Percentiles rank a stretch among this genome's conserved stretches.
These are phyloP conservation scores for Babylonia areolata DNA, from an alignment of 1,140 invertebrate genomes.

Conservation along the genomic window DNA sequence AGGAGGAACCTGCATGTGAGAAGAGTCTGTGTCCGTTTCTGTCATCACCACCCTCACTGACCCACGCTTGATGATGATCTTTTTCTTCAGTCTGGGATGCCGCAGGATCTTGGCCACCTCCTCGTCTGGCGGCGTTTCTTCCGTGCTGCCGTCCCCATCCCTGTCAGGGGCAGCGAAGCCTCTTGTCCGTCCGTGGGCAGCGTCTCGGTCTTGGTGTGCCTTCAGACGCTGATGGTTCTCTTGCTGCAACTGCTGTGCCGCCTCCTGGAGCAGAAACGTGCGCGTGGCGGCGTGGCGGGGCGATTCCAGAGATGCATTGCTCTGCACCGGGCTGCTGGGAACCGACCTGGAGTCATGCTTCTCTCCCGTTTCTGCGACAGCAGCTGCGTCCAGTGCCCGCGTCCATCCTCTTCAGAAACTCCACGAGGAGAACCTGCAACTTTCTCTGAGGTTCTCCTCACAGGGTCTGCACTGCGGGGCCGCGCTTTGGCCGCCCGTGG, in stretches of 20 bases:
- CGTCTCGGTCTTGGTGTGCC: background rate
- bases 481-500: background rate
- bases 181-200: background rate
- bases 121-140: constrained; percentile 18
- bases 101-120: constrained; percentile 27
- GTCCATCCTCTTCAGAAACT: background rate
- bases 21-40: background rate
- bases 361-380: constrained; percentile 30
- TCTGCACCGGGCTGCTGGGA: constrained; percentile 22
- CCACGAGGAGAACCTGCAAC: background rate
- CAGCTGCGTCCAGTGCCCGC: constrained; percentile 36
- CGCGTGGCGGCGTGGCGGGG: background rate
- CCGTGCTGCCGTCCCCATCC: too few relatives aligned
- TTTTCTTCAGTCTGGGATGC: constrained; percentile 12
- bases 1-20: background rate
- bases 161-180: too few relatives aligned
- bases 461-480: background rate
- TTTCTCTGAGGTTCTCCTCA: background rate
- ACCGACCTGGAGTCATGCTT: constrained; percentile 12
- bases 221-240: background rate
- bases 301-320: background rate
- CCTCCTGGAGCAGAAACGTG: constrained; percentile 8
- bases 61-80: constrained; percentile 2
- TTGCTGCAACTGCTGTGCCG: background rate
- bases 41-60: constrained; percentile 24